Evolutionary conservation across 2,797 vertebrate genomes (phyloP).

Genomic region (Morus bassanus): DNA sequence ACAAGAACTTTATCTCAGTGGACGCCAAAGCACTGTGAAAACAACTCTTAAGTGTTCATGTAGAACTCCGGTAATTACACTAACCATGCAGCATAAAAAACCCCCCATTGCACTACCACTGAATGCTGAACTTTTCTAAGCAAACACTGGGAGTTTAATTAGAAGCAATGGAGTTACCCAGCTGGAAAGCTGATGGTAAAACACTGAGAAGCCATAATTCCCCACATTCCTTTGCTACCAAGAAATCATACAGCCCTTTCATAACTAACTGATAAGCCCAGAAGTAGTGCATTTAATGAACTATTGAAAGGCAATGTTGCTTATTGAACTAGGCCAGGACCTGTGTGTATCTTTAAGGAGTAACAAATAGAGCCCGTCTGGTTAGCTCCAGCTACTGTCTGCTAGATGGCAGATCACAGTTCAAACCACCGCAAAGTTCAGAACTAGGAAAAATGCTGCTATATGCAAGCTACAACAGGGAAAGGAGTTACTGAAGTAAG

Average conservation of each 20-base stretch:
- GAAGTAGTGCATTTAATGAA: background rate
- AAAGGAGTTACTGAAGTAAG: background rate
- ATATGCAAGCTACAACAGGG: background rate
- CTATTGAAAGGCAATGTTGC: background rate
- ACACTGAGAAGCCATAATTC: background rate
- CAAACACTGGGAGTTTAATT: background rate
- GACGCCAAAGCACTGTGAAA: background rate
- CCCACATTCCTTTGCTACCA: background rate
- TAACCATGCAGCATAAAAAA: background rate
- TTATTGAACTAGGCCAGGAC: background rate
- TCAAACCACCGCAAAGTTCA: background rate
- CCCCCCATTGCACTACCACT: rapidly evolving
- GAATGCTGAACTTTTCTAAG: background rate
- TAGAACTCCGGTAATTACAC: background rate
- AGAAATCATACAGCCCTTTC: background rate
- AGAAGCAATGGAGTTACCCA: background rate
- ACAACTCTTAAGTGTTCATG: background rate
- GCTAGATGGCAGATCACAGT: background rate
- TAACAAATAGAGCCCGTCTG: background rate
- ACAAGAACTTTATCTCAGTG: background rate
- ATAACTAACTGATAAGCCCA: background rate
- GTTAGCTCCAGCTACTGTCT: background rate
- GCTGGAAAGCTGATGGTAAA: background rate
- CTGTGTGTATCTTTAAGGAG: background rate
- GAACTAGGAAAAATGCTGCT: background rate